These are phyloP conservation scores for Heptranchias perlo DNA, from an alignment of 2,113 vertebrate species.

Conservation along the genomic window DNA sequence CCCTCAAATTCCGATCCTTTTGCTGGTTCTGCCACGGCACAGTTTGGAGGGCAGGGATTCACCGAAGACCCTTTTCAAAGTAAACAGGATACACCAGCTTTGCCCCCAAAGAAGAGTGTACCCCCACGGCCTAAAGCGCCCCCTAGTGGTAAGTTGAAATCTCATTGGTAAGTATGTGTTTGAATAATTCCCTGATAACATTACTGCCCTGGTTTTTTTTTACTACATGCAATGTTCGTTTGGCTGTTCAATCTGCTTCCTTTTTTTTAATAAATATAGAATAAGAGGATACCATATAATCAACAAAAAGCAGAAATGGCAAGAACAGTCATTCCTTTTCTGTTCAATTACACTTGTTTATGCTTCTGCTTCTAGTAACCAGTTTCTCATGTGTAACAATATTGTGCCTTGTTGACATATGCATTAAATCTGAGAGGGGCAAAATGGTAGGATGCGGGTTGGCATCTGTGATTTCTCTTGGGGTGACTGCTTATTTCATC, in stretches of 20 bases:
- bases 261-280: not conserved
- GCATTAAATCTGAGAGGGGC: not conserved
- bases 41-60: conserved; percentile 66
- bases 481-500: not conserved
- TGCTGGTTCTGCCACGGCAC: conserved; percentile 44
- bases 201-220: not conserved
- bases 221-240: not conserved
- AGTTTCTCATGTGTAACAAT: not conserved
- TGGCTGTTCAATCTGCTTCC: not conserved
- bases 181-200: not conserved
- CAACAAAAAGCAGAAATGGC: conserved; percentile 1
- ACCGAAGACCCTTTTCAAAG: conserved; percentile 85
- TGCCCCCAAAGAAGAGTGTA: conserved; percentile 87
- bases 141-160: conserved; percentile 78
- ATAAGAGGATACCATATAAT: not conserved
- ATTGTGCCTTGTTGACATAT: not conserved
- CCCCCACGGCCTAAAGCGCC: conserved; percentile 82
- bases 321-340: not conserved
- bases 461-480: no score
- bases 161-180: conserved; percentile 34
- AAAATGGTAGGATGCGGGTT: not conserved
- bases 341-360: not conserved
- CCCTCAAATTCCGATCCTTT: conserved; percentile 58
- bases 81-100: conserved; percentile 82
- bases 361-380: not conserved